A percentile compares a stretch with the other conserved stretches of the same genome.
These are phyloP conservation scores for Chlorodrepanis virens DNA, from an alignment of 2,113 vertebrate genomes.

Conservation along the genomic window DNA sequence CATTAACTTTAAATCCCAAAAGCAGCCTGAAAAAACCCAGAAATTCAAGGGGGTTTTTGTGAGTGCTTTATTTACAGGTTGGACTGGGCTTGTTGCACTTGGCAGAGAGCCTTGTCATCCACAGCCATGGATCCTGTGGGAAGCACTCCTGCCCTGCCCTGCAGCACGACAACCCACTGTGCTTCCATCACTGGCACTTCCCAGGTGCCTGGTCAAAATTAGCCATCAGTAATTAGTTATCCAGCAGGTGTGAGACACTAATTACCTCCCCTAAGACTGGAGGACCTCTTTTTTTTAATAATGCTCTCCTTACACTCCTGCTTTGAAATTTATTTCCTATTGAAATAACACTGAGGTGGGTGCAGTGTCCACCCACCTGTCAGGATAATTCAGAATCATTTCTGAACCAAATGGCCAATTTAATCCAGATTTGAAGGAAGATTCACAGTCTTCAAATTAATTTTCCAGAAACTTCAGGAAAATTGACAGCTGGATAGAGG, in stretches of 20 bases:
- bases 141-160: background rate
- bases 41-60: background rate
- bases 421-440: background rate
- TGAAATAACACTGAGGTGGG: background rate
- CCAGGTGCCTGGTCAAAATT: background rate
- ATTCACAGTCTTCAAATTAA: background rate
- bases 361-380: background rate
- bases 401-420: background rate
- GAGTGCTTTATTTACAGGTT: background rate
- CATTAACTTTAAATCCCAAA: background rate
- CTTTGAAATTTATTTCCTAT: background rate
- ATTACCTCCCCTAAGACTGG: background rate
- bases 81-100: background rate
- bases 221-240: background rate
- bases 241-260: background rate
- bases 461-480: background rate
- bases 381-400: background rate
- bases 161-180: background rate
- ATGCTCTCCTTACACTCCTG: background rate
- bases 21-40: background rate
- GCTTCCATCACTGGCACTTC: rapidly evolving
- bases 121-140: background rate
- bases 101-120: background rate
- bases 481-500: background rate
- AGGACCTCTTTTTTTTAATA: background rate